These are phyloP conservation scores for Papilio polyxenes DNA, from an alignment of 1,140 invertebrate genomes.

Conservation along the genomic window DNA sequence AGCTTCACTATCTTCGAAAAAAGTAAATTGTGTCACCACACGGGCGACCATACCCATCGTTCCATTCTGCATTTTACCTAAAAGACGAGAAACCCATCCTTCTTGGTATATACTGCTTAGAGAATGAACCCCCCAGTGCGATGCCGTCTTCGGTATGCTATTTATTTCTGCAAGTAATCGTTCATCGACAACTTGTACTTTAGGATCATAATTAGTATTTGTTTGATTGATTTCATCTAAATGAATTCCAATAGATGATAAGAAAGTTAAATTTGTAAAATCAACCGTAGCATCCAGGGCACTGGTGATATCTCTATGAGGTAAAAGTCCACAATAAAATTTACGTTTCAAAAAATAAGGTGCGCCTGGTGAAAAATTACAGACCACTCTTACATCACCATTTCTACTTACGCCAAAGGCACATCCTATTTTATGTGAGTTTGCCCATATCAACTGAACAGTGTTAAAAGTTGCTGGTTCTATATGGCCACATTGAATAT, in stretches of 20 bases:
- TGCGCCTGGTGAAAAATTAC: conserved; percentile 70
- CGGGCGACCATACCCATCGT: conserved; percentile 59
- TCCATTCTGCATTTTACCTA: conserved; percentile 53
- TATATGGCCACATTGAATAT: conserved; percentile 65
- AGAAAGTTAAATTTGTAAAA: conserved; percentile 46
- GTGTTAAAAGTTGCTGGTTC: conserved; percentile 57
- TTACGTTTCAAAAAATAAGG: conserved; percentile 61
- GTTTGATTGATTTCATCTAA: conserved; percentile 37
- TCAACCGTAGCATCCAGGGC: conserved; percentile 41
- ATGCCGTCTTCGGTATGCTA: conserved; percentile 20
- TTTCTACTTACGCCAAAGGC: conserved; percentile 57
- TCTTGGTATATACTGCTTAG: conserved; percentile 56
- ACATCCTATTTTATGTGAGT: conserved; percentile 70
- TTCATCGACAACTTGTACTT: not conserved
- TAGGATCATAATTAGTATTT: not conserved
- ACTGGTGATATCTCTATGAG: conserved; percentile 47
- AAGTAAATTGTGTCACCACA: conserved; percentile 64
- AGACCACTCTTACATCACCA: conserved; percentile 67
- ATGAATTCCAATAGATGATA: conserved; percentile 50
- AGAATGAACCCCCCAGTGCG: conserved; percentile 51
- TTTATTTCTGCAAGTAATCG: not conserved
- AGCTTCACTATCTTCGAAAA: conserved; percentile 56
- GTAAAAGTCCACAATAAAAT: conserved; percentile 67
- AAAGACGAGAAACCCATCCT: conserved; percentile 51
- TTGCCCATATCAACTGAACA: conserved; percentile 68